Conservation (phyloP, 2,113 vertebrate species). For the Prionailurus viverrinus region DNA sequence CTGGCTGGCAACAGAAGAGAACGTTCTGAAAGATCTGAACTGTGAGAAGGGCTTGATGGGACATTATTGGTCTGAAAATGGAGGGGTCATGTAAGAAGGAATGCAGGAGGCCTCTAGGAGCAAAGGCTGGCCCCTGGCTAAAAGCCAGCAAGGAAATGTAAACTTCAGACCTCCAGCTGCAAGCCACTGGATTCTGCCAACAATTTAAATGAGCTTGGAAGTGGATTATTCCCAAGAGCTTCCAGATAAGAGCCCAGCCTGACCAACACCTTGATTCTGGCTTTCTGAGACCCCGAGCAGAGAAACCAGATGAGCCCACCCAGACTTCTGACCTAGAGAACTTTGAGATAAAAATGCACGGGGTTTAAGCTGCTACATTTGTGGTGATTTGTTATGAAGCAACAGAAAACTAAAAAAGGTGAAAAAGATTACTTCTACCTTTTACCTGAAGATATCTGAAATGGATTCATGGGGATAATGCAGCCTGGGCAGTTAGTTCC, state of each 20-base stretch:
- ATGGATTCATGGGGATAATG: background rate
- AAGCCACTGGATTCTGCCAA: conserved; percentile 52
- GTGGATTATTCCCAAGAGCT: background rate
- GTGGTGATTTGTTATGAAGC: conserved; percentile 16
- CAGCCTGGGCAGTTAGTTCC: background rate
- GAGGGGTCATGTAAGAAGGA: background rate
- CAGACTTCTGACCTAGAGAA: background rate
- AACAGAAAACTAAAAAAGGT: conserved; percentile 36
- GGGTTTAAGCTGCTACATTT: background rate
- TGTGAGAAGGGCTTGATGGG: background rate
- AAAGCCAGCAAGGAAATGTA: background rate
- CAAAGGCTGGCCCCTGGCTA: background rate
- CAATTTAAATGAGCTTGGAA: conserved; percentile 51
- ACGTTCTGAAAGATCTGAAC: background rate
- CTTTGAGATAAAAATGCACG: background rate
- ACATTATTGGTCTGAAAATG: background rate
- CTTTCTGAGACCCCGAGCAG: conserved; percentile 8
- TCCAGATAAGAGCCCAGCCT: background rate
- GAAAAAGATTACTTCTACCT: conserved; percentile 14
- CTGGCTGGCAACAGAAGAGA: background rate
- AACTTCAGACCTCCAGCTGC: background rate
- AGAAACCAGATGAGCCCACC: conserved; percentile 8
- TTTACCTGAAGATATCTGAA: conserved; percentile 6
- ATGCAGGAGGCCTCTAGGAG: background rate
- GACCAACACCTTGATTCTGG: conserved; percentile 51